Evolutionary conservation across 2,797 vertebrate species (phyloP).

Genomic region (Poecilia velifera): DNA sequence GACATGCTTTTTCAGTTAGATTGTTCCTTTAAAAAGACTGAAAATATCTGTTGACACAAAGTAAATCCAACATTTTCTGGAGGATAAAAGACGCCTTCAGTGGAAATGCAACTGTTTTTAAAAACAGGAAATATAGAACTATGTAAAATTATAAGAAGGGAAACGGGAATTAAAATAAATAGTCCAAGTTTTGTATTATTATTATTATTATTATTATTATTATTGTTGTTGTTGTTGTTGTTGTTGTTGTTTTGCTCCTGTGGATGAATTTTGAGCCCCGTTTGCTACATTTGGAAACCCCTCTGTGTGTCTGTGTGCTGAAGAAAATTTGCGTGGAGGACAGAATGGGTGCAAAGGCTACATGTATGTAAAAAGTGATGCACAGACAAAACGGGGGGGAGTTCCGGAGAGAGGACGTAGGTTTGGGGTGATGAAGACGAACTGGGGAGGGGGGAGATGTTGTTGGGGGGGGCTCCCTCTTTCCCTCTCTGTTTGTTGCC

Average conservation of each 20-base stretch:
- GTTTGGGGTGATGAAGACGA: conserved; percentile 51
- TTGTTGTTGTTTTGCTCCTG: conserved; percentile 5
- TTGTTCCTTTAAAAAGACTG: background rate
- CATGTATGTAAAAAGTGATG: conserved; percentile 38
- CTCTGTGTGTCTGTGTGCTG: background rate
- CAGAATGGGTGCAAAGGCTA: conserved; percentile 17
- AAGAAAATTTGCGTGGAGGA: conserved; percentile 20
- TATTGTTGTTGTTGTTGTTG: background rate
- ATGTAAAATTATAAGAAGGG: background rate
- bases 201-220: no score
- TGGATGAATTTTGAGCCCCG: conserved; percentile 9
- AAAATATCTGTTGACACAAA: background rate
- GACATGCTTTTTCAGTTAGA: background rate
- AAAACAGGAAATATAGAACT: background rate
- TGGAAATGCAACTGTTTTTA: background rate
- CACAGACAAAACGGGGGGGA: conserved; percentile 19
- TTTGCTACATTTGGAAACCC: conserved; percentile 11
- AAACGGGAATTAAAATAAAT: background rate
- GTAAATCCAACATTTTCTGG: background rate
- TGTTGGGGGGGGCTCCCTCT: background rate
- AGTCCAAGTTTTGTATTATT: background rate
- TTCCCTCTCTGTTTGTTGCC: background rate
- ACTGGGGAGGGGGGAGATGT: conserved; percentile 16
- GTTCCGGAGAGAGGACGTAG: conserved; percentile 14
- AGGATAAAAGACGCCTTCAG: background rate